These are phyloP conservation scores for Machaerirhynchus nigripectus DNA, from an alignment of 2,113 vertebrate species.

Conservation along the genomic window DNA sequence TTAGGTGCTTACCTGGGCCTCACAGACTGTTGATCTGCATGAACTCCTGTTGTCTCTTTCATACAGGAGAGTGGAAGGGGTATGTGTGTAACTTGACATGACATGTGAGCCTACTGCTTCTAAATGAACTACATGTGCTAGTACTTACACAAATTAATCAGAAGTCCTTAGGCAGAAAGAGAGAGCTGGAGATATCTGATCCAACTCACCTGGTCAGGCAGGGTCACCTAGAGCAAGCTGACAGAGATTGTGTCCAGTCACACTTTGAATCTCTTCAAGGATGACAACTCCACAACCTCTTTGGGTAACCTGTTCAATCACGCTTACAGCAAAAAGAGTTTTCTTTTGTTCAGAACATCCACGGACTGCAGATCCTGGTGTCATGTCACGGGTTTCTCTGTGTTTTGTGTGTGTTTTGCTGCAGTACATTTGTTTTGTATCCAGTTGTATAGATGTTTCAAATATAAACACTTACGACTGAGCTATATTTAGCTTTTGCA, in stretches of 20 bases:
- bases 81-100: neutral
- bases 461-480: neutral
- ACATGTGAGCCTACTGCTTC: neutral
- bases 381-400: neutral
- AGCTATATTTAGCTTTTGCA: slow-evolving; percentile 7
- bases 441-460: slow-evolving; percentile 20
- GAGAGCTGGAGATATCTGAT: neutral
- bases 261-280: neutral
- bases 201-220: neutral
- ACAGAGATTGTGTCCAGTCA: neutral
- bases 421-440: slow-evolving; percentile 31
- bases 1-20: neutral
- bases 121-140: neutral
- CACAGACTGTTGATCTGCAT: neutral
- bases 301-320: neutral
- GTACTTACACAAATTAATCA: neutral
- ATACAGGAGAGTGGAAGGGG: neutral
- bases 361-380: neutral
- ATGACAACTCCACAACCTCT: neutral
- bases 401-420: slow-evolving; percentile 18
- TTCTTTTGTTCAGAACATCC: neutral
- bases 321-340: neutral
- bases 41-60: neutral
- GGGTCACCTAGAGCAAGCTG: neutral
- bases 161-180: neutral